Conservation (phyloP, 2,888 invertebrate genomes). For the Lycocerus yunnanus region DNA sequence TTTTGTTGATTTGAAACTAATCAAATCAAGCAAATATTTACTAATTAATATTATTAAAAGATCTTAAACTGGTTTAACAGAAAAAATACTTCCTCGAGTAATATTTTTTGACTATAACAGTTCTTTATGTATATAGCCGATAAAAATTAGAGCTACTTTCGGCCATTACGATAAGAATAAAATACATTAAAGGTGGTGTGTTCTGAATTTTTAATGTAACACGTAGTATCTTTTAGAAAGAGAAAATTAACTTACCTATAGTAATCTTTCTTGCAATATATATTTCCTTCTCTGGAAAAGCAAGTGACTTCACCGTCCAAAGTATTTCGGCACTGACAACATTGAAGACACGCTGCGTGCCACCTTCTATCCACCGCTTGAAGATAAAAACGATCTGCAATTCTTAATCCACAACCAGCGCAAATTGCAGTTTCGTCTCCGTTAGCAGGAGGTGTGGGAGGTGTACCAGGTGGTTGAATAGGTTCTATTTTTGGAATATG, state of each 20-base stretch:
- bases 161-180: background rate
- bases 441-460: slow-evolving; percentile 53
- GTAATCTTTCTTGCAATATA: slow-evolving; percentile 96
- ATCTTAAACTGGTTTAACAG: background rate
- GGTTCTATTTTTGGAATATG: slow-evolving; percentile 62
- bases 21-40: background rate
- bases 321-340: slow-evolving; percentile 87
- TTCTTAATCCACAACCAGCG: slow-evolving; percentile 86
- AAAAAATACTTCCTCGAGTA: background rate
- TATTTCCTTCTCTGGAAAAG: slow-evolving; percentile 89
- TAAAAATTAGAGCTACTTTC: background rate
- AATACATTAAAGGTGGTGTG: too few relatives aligned
- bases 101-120: background rate
- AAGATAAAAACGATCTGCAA: slow-evolving; percentile 89
- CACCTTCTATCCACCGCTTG: slow-evolving; percentile 90
- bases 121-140: background rate
- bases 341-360: slow-evolving; percentile 90
- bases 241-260: slow-evolving; percentile 76
- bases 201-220: too few relatives aligned
- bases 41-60: background rate
- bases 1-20: background rate
- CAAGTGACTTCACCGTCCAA: slow-evolving; percentile 91
- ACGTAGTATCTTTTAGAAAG: background rate
- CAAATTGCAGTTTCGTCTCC: slow-evolving; percentile 65
- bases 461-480: slow-evolving; percentile 60